phyloP scores from a whole-genome alignment of 2,797 vertebrate species.

The Capromys pilorides region DNA sequence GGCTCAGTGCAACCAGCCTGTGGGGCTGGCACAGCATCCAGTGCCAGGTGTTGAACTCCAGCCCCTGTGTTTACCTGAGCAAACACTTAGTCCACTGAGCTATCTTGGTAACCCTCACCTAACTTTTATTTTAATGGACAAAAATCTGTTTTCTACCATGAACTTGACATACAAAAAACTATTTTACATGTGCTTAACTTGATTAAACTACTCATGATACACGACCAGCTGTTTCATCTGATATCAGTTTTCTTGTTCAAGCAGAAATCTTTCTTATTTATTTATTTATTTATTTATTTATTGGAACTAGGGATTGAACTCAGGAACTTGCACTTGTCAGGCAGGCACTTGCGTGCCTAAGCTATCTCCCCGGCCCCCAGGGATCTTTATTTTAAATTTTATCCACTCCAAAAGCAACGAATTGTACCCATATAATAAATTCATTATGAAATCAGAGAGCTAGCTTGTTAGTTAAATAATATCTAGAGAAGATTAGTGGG shows the following conservation, averaged over 20 bases:
- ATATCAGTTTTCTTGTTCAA: neutral
- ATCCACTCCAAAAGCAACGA: neutral
- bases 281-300: too few relatives aligned
- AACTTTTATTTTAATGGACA: neutral
- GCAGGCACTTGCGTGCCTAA: too few relatives aligned
- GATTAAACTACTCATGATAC: neutral
- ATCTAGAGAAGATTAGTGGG: neutral
- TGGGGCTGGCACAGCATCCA: too few relatives aligned
- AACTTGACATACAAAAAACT: neutral
- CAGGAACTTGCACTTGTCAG: too few relatives aligned
- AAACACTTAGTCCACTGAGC: too few relatives aligned
- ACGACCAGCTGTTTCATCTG: neutral
- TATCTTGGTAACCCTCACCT: too few relatives aligned
- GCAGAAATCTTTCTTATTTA: neutral
- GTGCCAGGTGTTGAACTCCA: too few relatives aligned
- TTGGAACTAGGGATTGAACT: too few relatives aligned
- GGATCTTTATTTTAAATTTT: neutral
- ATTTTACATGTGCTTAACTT: neutral
- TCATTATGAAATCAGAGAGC: neutral
- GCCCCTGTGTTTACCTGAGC: too few relatives aligned
- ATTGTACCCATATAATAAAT: neutral
- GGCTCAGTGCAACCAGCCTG: too few relatives aligned
- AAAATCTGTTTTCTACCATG: neutral
- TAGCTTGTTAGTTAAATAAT: conserved; percentile 21
- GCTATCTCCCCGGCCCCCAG: too few relatives aligned